phyloP scores from a whole-genome alignment of 2,797 vertebrate genomes.

The Mus spretus region DNA sequence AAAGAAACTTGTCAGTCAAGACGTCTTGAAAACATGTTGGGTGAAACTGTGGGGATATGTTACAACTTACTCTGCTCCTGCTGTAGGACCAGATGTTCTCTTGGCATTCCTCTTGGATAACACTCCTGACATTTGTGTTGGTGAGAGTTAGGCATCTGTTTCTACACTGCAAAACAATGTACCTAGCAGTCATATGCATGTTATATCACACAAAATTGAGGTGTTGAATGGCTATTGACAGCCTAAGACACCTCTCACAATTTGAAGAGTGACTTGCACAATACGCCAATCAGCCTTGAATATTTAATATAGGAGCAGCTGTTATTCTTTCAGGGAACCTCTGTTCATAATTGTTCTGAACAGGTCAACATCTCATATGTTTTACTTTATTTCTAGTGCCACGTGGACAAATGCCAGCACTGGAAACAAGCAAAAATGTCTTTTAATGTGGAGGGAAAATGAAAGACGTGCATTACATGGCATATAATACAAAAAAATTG shows the following conservation, averaged over 20 bases:
- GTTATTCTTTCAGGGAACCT: background rate
- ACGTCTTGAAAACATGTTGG: background rate
- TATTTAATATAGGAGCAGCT: background rate
- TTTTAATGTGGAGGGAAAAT: background rate
- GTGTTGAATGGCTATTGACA: background rate
- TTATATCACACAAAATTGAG: background rate
- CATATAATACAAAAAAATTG: background rate
- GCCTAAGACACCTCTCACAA: background rate
- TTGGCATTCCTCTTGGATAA: background rate
- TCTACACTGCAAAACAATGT: background rate
- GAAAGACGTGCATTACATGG: background rate
- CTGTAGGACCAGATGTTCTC: background rate
- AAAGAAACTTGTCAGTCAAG: background rate
- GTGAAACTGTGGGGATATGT: background rate
- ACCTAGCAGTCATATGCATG: background rate
- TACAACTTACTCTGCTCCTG: background rate
- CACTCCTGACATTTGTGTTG: background rate
- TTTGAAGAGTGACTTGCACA: background rate
- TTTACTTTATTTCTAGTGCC: background rate
- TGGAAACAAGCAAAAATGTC: background rate
- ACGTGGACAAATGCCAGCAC: background rate
- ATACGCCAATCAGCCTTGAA: background rate
- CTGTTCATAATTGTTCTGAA: background rate
- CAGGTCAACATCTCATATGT: background rate
- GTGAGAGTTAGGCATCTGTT: background rate